Percentiles rank a stretch among this genome's conserved stretches.
Conservation (phyloP, 2,888 invertebrate genomes). For the Harpagoxenus sublaevis region DNA sequence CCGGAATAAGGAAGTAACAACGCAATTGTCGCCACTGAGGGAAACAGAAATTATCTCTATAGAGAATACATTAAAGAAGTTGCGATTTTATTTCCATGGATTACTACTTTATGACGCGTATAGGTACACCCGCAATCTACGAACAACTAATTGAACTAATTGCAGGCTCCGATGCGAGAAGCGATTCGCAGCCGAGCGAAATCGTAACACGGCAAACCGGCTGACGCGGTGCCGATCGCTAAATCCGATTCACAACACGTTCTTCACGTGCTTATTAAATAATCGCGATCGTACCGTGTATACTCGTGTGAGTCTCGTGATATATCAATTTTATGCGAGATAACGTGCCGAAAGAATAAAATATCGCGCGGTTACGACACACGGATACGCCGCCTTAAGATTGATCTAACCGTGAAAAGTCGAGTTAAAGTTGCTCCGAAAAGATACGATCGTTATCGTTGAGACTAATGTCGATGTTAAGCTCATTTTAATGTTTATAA, state of each 20-base stretch:
- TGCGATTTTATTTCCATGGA: conserved; percentile 43
- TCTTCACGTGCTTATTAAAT: conserved; percentile 44
- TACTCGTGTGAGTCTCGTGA: background rate
- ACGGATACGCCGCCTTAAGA: background rate
- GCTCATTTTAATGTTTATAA: conserved; percentile 20
- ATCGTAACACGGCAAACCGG: conserved; percentile 14
- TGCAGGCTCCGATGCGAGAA: conserved; percentile 38
- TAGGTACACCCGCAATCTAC: conserved; percentile 46
- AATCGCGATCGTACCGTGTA: conserved; percentile 25
- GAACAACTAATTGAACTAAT: conserved; percentile 60
- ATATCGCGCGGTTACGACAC: conserved; percentile 2
- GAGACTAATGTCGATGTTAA: conserved; percentile 8
- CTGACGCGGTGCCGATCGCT: conserved; percentile 10
- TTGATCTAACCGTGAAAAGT: conserved; percentile 23
- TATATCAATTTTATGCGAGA: conserved; percentile 41
- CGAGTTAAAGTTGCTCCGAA: background rate
- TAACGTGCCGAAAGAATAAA: conserved; percentile 23
- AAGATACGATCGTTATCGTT: background rate
- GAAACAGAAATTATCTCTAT: background rate
- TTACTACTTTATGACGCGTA: conserved; percentile 46
- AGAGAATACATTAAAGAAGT: background rate
- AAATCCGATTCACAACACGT: conserved; percentile 35
- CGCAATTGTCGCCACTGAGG: background rate
- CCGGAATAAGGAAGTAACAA: background rate
- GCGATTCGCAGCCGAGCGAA: conserved; percentile 32